A percentile compares a stretch with the other conserved stretches of the same genome.
phyloP scores from a whole-genome alignment of 30 jellyfish, hydroid and myxozoan species.

The Aurelia aurita region DNA sequence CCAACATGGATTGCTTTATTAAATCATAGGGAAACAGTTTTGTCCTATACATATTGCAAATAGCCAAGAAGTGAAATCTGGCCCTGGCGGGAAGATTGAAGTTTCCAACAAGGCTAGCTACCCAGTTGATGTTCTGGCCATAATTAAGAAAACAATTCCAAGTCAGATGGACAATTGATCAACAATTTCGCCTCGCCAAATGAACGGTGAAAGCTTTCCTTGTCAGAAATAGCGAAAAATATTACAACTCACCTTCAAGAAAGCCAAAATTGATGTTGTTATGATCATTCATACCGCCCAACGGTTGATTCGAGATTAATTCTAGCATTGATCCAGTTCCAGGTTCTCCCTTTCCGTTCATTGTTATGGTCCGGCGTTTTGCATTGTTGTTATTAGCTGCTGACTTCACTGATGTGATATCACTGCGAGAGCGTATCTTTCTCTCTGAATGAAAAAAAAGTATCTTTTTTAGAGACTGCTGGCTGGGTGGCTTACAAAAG shows the following conservation, averaged over 20 bases:
- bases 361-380: constrained; percentile 53
- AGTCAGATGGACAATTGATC: no score
- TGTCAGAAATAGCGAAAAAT: neutral
- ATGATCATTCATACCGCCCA: neutral
- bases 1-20: no score
- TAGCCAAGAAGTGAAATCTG: no score
- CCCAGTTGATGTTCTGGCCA: no score
- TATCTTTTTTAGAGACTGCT: neutral
- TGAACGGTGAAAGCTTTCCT: no score
- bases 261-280: neutral
- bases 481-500: no score
- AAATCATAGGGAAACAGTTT: no score
- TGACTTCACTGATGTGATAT: constrained; percentile 37
- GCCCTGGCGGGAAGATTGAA: no score
- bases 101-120: no score
- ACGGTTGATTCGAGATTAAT: constrained; percentile 20
- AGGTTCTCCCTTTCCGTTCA: constrained; percentile 22
- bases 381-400: neutral
- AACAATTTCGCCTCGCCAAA: no score
- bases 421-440: constrained; percentile 59
- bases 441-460: constrained; percentile 36
- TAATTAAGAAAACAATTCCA: no score
- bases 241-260: neutral
- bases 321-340: constrained; percentile 49
- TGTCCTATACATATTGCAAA: no score